phyloP scores from a whole-genome alignment of 2,888 invertebrate genomes.

The Electrophaes corylata region DNA sequence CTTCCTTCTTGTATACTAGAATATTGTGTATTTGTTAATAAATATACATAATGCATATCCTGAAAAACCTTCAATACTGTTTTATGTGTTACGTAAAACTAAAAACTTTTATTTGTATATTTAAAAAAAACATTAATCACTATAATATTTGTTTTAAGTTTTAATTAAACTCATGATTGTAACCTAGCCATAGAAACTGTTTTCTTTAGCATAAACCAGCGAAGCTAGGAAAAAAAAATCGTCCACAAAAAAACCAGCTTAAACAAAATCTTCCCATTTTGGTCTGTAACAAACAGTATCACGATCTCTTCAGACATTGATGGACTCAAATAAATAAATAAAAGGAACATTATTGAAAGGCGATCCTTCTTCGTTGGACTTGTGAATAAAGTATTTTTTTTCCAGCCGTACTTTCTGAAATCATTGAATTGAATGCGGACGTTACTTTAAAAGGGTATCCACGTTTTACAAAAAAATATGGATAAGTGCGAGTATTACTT shows the following conservation, averaged over 20 bases:
- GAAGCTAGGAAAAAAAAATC: no score
- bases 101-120: no score
- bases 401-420: conserved; percentile 42
- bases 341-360: conserved; percentile 13
- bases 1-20: no score
- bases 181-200: no score
- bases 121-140: no score
- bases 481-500: neutral
- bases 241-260: neutral
- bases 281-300: conserved; percentile 2
- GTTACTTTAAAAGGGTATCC: conserved; percentile 56
- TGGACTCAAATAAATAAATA: conserved; percentile 13
- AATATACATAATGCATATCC: no score
- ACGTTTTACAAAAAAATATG: conserved; percentile 38
- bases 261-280: neutral
- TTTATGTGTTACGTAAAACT: no score
- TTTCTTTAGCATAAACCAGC: no score
- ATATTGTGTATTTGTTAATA: no score
- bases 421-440: conserved; percentile 68
- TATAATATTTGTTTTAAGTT: no score
- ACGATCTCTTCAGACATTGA: neutral
- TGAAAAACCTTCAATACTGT: no score
- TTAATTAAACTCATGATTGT: no score
- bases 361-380: conserved; percentile 19
- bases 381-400: conserved; percentile 16